Evolutionary conservation across 2,113 vertebrate species (phyloP), one percentile per base, ranked within the genome.

Genomic region (Protobothrops mucrosquamatus): DNA sequence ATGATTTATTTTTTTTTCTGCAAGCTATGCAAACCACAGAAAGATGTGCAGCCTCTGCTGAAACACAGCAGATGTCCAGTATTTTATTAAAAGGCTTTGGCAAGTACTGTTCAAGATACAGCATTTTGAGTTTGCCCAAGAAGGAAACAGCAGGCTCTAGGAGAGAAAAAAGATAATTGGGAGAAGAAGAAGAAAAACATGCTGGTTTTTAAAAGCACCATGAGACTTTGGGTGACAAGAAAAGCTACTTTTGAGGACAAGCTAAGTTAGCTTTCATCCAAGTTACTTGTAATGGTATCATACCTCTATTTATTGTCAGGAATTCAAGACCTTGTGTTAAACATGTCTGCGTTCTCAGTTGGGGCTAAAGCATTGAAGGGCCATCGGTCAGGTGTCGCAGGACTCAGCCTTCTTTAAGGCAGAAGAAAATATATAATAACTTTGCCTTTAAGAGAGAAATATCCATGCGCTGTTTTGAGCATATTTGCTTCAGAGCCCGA

Each of bases 81-180:
- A 22, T 92, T 92, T 89, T 93, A 91, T 92, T 87, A 92, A 92
- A 89, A 57, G 91, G 34, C 54, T 11, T 12, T 55, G 88, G 39
- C 74, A 69, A 81, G 81, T 87, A 64, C 23, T 93, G 39, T 24
- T 89, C 20, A 3, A 57, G 29, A 20, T 6, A 4, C 24, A 46
- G 39, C 48, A n/a, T 69, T 2, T 10, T 2, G 2, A 0, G 20
- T 22, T 51, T 90, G 23, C 23, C 55, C 56, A 90, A 54, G 69
- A 85, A 92, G n/a, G 43, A 85, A 89, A 92, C 69, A 85, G 55
- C 55, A 26, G 74, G 57, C 18, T 57, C 2, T 0, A 61, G 52
- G 52, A 57, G 9, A 6, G 61, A 61, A 9, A 48, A 20, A 56
- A 15, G 11, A 43, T 29, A 8, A 59, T 52, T 29, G 12, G 59